Evolutionary conservation across 1,140 invertebrate genomes (phyloP).

Genomic region (Asobara japonica): DNA sequence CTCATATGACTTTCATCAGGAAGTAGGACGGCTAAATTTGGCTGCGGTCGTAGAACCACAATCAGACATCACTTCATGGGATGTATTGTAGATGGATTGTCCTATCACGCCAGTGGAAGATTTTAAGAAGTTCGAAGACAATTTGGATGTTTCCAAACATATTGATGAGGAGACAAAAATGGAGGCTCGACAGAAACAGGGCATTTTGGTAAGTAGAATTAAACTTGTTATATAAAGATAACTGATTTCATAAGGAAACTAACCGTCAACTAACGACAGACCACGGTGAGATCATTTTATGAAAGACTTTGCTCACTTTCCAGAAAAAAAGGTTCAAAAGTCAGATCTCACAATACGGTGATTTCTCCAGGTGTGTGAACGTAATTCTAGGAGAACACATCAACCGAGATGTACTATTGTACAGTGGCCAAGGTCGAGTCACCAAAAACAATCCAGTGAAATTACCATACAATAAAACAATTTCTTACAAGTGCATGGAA

Average conservation of each 20-base stretch:
- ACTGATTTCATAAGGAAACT: neutral
- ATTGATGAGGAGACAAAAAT: neutral
- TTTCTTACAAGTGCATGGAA: neutral
- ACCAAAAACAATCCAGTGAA: neutral
- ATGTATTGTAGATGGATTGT: neutral
- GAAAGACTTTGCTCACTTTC: too few relatives aligned
- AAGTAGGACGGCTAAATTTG: neutral
- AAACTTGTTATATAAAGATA: neutral
- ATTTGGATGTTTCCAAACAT: neutral
- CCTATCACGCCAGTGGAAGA: neutral
- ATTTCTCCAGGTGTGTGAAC: neutral
- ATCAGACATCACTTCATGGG: neutral
- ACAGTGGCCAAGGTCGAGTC: neutral
- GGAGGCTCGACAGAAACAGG: neutral
- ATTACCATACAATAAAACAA: neutral
- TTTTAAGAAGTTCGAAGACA: neutral
- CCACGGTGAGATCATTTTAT: too few relatives aligned
- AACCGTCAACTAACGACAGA: too few relatives aligned
- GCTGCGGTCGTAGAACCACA: neutral
- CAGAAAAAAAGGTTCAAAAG: neutral
- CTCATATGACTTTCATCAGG: neutral
- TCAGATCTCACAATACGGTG: neutral
- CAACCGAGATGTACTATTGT: neutral
- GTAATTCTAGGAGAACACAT: neutral
- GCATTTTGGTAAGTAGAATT: neutral